Evolutionary conservation across 1,140 invertebrate species (phyloP), one percentile per base, ranked within the genome.

Genomic region (Galleria mellonella): DNA sequence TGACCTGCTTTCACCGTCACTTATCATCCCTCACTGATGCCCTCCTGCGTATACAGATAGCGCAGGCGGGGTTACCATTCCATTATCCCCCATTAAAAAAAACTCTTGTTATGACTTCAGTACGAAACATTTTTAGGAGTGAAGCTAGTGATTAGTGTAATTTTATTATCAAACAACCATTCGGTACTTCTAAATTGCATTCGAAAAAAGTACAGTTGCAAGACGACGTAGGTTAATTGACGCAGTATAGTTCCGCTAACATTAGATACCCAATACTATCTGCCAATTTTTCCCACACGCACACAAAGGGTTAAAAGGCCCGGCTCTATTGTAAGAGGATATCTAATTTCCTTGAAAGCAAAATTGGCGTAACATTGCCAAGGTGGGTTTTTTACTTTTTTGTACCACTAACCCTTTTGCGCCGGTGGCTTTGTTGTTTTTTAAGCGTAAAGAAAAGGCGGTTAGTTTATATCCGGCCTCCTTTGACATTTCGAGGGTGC

Each of bases 311-410:
- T 72, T 71, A 70, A 78, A 74, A 68, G 53, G 51, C 46, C 53
- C 65, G 56, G 65, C 66, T 69, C 62, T 42, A 72, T 74, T 72
- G 66, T 79, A 67, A 76, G 55, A 75, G 68, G 73, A 83, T 84
- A 84, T 84, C 81, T 84, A 84, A 84, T 82, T 84, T 82, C 81
- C 72, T 84, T 72, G 72, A 69, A 72, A 77, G 72, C 76, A 81
- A 84, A 84, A 84, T 84, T 84, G 81, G 71, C 81, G 77, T 78
- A 82, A 78, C 77, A 81, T 71, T 71, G 71, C 72, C 51, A 55
- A 67, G 62, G 68, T 69, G 58, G 43, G 65, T 72, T 62, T 77
- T 77, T 71, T 56, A 46, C 36, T 66, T 71, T 74, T 73, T 71
- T 67, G 43, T 66, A 40, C 55, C 51, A 40, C 40, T 58, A 73